Percentiles rank a stretch among this genome's conserved stretches.
These are phyloP conservation scores for Psophia crepitans DNA, from an alignment of 2,113 vertebrate genomes.

Conservation along the genomic window DNA sequence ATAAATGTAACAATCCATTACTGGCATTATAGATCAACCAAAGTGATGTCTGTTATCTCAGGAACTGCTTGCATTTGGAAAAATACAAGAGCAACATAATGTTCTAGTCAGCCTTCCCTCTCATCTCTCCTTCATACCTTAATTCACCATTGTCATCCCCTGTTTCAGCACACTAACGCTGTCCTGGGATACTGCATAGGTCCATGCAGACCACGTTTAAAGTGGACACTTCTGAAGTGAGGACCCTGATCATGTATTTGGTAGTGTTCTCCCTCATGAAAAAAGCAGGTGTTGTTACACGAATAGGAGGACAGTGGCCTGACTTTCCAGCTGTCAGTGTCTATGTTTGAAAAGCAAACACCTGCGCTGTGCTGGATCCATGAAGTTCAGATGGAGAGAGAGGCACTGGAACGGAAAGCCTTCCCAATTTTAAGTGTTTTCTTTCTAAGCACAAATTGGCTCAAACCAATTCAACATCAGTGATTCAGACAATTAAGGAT, in stretches of 20 bases:
- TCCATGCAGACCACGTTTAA: not conserved
- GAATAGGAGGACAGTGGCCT: not conserved
- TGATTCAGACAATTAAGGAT: not conserved
- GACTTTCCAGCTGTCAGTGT: not conserved
- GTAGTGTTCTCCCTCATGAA: not conserved
- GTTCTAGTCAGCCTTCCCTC: not conserved
- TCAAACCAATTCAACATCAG: not conserved
- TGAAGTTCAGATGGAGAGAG: not conserved
- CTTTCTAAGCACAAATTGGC: not conserved
- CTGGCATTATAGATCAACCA: not conserved
- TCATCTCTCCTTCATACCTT: not conserved
- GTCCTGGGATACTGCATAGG: not conserved
- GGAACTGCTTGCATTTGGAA: not conserved
- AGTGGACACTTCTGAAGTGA: not conserved
- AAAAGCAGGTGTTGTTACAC: not conserved
- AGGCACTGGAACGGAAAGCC: not conserved
- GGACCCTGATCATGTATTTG: not conserved
- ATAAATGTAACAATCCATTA: not conserved
- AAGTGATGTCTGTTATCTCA: not conserved
- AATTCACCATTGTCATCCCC: not conserved
- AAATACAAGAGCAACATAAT: rapidly evolving
- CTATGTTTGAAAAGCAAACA: not conserved
- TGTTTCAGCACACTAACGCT: rapidly evolving
- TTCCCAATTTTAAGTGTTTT: not conserved
- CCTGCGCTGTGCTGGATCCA: not conserved